These are phyloP conservation scores for Galleria mellonella DNA, from an alignment of 1,140 invertebrate species.

Conservation along the genomic window DNA sequence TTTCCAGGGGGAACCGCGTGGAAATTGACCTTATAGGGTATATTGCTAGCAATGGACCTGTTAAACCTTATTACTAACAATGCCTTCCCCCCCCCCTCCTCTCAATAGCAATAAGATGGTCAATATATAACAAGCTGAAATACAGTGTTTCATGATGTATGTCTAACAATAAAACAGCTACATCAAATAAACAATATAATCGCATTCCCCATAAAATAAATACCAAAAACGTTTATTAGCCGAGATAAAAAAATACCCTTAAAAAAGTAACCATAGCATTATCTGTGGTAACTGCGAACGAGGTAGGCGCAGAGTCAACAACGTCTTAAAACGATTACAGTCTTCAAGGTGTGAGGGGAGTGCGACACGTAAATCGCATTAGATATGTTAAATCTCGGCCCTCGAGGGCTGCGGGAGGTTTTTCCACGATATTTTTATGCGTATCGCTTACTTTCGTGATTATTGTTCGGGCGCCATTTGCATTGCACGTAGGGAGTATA, in stretches of 20 bases:
- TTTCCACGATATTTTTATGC: constrained; percentile 60
- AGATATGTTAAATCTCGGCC: constrained; percentile 64
- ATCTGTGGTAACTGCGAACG: constrained; percentile 2
- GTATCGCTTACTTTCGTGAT: constrained; percentile 68
- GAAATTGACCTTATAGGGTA: too few species aligned
- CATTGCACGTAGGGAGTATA: constrained; percentile 31
- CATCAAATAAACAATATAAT: too few species aligned
- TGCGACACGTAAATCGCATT: constrained; percentile 67
- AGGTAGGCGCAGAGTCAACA: constrained; percentile 40
- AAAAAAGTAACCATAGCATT: constrained; percentile 15
- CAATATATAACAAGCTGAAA: too few species aligned
- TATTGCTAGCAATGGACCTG: too few species aligned
- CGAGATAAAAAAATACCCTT: constrained; percentile 21
- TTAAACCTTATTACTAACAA: too few species aligned
- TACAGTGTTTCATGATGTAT: too few species aligned
- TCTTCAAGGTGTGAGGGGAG: constrained; percentile 46
- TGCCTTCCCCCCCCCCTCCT: too few species aligned
- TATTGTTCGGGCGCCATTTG: constrained; percentile 62
- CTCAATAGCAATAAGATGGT: too few species aligned
- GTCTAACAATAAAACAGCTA: too few species aligned
- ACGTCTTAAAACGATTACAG: constrained; percentile 65
- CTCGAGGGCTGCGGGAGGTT: constrained; percentile 32
- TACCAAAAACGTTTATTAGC: constrained; percentile 26
- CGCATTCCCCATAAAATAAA: constrained; percentile 9
- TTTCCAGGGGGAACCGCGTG: too few species aligned